Base-by-base conservation (phyloP, 1,140 invertebrate genomes). In the Drosophila melanica region DNA sequence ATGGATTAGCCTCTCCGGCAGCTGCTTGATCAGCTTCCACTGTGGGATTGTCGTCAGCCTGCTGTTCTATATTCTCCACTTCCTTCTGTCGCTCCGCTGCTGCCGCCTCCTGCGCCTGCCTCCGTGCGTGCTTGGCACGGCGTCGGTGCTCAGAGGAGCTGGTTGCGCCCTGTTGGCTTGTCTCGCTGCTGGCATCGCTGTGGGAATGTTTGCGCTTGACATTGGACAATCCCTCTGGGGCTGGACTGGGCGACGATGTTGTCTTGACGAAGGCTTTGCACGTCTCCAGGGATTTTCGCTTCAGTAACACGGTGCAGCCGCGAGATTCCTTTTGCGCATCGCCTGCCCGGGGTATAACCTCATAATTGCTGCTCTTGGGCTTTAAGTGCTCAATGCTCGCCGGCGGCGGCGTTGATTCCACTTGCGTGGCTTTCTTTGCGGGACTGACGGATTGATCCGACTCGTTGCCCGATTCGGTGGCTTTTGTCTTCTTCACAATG, bases 401-500 rank as follows among this genome's bases (percentile, higher is more conserved):
- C 1, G 44, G 16, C 2, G 41, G 27, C 4, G 51, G 20, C 7
- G 65, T 9, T 0, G 62, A 33, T 11, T 74, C 71, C 8, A 39
- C 35, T 9, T 63, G 62, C 0, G 4, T 30, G 4, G 55, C 7
- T 42, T 90, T 89, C 20, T 84, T 89, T 0, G 20, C 14, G 2
- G 84, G 84, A 39, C 80, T 89, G 1, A 11, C 20, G 4, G 82
- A 74, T 16, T 87, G 85, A 68, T 89, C 86, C 0, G 89, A 90
- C 6, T 91, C 86, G 10, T 85, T 91, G 18, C 82, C 90, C n/a
- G 85, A 87, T 18, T 89, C 90, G 4, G 74, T 77, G 14, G 78
- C 41, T 33, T 86, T 90, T 0, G 73, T 81, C 54, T 92, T 92
- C 44, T 92, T 92, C 0, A 92, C 82, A 51, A 92, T 92, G 2